A percentile compares a stretch with the other conserved stretches of the same genome.
Evolutionary conservation across 2,113 vertebrate genomes (phyloP).

Genomic region (Antechinus stuartii): DNA sequence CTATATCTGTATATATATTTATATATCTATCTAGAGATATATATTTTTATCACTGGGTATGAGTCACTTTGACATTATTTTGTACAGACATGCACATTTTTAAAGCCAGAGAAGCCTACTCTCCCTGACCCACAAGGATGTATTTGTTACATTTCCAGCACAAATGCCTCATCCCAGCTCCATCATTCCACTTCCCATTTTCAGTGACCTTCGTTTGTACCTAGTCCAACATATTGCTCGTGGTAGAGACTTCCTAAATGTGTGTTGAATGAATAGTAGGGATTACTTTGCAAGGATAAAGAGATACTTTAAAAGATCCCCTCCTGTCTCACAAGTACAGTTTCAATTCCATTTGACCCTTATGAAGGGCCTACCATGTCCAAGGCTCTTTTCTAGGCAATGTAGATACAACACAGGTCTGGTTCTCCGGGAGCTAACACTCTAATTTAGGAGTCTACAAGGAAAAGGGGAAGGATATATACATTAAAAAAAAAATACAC

Average conservation of each 20-base stretch:
- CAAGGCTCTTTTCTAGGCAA: not conserved
- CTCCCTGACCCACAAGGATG: not conserved
- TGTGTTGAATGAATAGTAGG: not conserved
- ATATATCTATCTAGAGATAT: no score
- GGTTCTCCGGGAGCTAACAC: not conserved
- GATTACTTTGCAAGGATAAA: not conserved
- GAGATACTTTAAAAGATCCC: not conserved
- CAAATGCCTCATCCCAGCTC: not conserved
- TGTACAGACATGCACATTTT: not conserved
- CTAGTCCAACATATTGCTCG: not conserved
- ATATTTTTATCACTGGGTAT: not conserved
- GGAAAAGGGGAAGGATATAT: not conserved
- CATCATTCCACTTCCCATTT: not conserved
- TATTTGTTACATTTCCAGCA: not conserved
- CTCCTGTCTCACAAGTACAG: not conserved
- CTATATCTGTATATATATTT: not conserved
- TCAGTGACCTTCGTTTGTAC: not conserved
- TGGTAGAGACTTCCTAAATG: not conserved
- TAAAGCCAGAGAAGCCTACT: not conserved
- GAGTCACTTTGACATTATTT: not conserved
- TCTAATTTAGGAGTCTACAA: not conserved
- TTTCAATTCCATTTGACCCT: not conserved
- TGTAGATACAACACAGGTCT: not conserved
- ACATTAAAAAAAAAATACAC: not conserved
- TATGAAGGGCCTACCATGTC: not conserved